A percentile compares a stretch with the other conserved stretches of the same genome.
These are phyloP conservation scores for Pterocles gutturalis DNA, from an alignment of 2,113 vertebrate genomes.

Conservation along the genomic window DNA sequence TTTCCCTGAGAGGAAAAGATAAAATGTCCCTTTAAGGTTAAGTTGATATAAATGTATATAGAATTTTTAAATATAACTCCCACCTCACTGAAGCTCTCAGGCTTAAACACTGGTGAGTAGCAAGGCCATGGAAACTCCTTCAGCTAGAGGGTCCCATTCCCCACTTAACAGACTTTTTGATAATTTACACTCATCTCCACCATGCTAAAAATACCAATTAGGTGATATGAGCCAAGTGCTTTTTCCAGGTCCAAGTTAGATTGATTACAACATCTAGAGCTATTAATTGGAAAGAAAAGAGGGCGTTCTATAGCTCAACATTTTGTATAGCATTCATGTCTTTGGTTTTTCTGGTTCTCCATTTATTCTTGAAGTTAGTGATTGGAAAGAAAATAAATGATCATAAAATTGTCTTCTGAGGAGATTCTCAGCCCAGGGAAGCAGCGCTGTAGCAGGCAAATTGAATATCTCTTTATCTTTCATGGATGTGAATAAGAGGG, in stretches of 20 bases:
- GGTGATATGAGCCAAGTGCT: background rate
- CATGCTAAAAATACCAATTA: background rate
- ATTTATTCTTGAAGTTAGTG: background rate
- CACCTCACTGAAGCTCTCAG: constrained; percentile 1
- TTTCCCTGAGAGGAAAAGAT: constrained; percentile 2
- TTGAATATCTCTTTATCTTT: background rate
- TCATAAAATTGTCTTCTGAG: background rate
- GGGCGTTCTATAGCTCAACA: background rate
- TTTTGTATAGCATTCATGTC: background rate
- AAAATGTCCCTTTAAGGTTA: constrained; percentile 4
- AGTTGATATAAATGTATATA: constrained; percentile 4
- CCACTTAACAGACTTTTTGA: background rate
- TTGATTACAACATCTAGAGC: constrained; percentile 27
- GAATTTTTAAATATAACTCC: background rate
- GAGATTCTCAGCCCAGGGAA: background rate
- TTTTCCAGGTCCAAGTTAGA: constrained; percentile 8
- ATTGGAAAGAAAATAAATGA: constrained; percentile 1
- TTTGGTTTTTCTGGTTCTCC: background rate
- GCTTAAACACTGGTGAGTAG: constrained; percentile 12
- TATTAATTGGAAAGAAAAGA: constrained; percentile 42
- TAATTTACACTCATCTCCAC: constrained; percentile 39
- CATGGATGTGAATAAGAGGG: background rate
- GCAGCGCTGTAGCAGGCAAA: background rate
- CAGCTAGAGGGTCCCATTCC: background rate
- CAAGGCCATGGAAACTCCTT: background rate